These are phyloP conservation scores for Carcinoscorpius rotundicauda DNA, from an alignment of 1,140 invertebrate species.

Conservation along the genomic window DNA sequence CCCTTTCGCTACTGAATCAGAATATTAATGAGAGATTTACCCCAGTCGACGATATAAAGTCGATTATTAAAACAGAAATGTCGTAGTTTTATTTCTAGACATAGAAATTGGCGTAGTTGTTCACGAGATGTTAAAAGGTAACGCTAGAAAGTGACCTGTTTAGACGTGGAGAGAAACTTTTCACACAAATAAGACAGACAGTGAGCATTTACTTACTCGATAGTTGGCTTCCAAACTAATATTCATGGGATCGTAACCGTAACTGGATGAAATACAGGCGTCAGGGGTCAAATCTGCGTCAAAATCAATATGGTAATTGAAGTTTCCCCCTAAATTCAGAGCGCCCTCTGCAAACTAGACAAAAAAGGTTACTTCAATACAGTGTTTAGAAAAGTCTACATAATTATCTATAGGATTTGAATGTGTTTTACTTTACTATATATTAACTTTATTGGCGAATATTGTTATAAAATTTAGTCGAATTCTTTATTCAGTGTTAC, in stretches of 20 bases:
- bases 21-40: too few species aligned
- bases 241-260: slow-evolving; percentile 16
- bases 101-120: too few species aligned
- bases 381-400: too few species aligned
- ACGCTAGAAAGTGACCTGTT: background rate
- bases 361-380: background rate
- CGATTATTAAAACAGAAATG: too few species aligned
- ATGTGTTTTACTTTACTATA: too few species aligned
- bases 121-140: background rate
- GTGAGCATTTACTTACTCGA: slow-evolving; percentile 7
- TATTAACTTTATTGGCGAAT: too few species aligned
- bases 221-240: slow-evolving; percentile 13
- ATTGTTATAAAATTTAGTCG: too few species aligned
- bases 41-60: too few species aligned
- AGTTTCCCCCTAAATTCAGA: slow-evolving; percentile 12
- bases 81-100: too few species aligned
- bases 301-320: slow-evolving; percentile 16
- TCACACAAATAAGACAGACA: background rate
- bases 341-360: slow-evolving; percentile 10
- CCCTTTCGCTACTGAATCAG: too few species aligned
- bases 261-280: slow-evolving; percentile 13
- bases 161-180: background rate
- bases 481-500: too few species aligned
- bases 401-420: too few species aligned
- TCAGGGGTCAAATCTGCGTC: slow-evolving; percentile 5